Base-by-base conservation (phyloP, 2,797 vertebrate species). In the Premnoplex brunnescens region DNA sequence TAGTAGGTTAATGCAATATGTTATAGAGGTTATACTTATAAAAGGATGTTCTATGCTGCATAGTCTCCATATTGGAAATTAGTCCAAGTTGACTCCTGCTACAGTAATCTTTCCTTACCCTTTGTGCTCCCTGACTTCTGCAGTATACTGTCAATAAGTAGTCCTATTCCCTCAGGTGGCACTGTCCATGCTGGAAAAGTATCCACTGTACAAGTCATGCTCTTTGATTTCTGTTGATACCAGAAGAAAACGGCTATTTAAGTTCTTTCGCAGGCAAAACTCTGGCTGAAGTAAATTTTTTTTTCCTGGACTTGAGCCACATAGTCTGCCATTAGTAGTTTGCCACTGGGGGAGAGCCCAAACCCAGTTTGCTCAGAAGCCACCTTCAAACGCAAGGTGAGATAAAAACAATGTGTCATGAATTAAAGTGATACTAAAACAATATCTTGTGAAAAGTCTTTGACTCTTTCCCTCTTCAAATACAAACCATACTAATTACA, bases 401-500 rank as follows among this genome's bases (percentile, higher is more conserved):
- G 92, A 73, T 85, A 88, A 43, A 78, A 97, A 71, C n/a, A 77
- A 28, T 54, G 60, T n/a, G 44, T 55, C 60, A 71, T 39, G 56
- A 85, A 89, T 56, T 60, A 76, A 86, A n/a, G 55, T 62, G 8
- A 86, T 93, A 71, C 66, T 86, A 46, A 80, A 97, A 77, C 32
- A 71, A 14, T 62, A 66, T 44, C 37, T 69, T 67, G 72, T 48
- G 55, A 77, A 87, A 88, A 41, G 48, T 83, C 89, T 85, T 88
- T 91, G 78, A 85, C 83, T 95, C 44, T 93, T 94, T 90, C 88
- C 32, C 30, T 89, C 78, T 63, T 79, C 58, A 91, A 83, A 72
- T 92, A 43, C 4, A 14, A 88, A 94, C 71, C 28, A 16, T 73
- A 71, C 59, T 88, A 95, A 96, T 94, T 95, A 96, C 81, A 83